Evolutionary conservation across 2,888 invertebrate species (phyloP).

Genomic region (Dichetophora obliterata): DNA sequence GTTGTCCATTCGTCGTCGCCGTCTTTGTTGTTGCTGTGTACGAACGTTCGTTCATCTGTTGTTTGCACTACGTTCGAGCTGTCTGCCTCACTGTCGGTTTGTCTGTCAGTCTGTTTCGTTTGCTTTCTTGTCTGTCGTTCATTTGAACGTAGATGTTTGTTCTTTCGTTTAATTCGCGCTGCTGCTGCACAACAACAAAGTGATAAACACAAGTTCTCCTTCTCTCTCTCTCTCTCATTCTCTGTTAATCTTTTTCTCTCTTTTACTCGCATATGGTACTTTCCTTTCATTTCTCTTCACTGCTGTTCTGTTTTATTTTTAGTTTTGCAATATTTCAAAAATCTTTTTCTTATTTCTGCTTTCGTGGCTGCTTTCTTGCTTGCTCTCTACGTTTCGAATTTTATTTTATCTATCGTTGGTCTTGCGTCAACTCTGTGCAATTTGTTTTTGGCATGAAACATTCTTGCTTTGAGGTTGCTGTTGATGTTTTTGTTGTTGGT

Average conservation of each 20-base stretch:
- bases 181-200: not conserved
- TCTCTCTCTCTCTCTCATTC: not conserved
- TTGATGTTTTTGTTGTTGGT: slow-evolving; percentile 23
- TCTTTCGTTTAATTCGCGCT: not conserved
- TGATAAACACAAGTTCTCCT: not conserved
- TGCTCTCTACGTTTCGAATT: not conserved
- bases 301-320: not conserved
- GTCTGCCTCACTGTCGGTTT: not conserved
- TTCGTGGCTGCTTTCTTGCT: slow-evolving; percentile 2
- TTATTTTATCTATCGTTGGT: not conserved
- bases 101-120: not conserved
- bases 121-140: not conserved
- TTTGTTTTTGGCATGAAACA: slow-evolving; percentile 16
- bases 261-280: not conserved
- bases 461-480: slow-evolving; percentile 11
- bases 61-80: not conserved
- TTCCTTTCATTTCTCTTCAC: not conserved
- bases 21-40: not conserved
- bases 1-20: not conserved
- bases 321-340: slow-evolving; percentile 3
- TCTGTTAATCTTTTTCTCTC: too few species aligned
- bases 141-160: not conserved
- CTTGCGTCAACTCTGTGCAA: not conserved
- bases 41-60: not conserved
- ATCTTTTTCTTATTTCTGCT: slow-evolving; percentile 17